Evolutionary conservation across 2,888 invertebrate genomes (phyloP), one percentile per base, ranked within the genome.

Genomic region (Dryomyza anilis): DNA sequence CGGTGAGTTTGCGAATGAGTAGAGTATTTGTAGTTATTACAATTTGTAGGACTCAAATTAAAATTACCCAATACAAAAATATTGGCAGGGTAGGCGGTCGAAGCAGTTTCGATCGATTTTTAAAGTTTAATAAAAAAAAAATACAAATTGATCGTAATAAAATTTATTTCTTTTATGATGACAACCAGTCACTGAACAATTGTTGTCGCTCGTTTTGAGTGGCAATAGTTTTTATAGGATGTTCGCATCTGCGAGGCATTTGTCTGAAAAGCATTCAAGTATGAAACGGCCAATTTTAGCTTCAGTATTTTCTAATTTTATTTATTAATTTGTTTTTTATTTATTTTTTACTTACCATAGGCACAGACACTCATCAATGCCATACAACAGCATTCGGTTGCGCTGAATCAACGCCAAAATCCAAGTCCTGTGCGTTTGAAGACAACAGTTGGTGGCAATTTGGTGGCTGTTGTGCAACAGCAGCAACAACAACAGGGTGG

Each of bases 401-500:
- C 84, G 72, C 86, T 84, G 70, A 86, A 84, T 75, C 87, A 84
- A 80, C 79, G 87, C 2, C 87, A 87, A 71, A 85, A 84, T 69
- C 82, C 86, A 4, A 88, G 87, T 76, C 89, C 88, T 65, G 88
- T 89, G 27, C 85, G 87, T 58, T 84, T 88, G 68, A 86, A 89
- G 78, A 85, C 87, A 23, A 84, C 79, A 59, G 81, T 80, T 62
- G 78, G 85, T 39, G 84, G 86, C 7, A 86, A 87, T 33, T 78
- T 87, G 27, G 84, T 89, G 8, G 86, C 88, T 4, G 88, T 89
- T 19, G 84, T 86, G 14, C 86, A 87, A 8, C 87, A 87, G 45
- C 73, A 77, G 64, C 70, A 72, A 63, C 72, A 74, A 45, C 70
- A 71, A 39, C 74, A 72, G 19, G n/a, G n/a, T 72, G 70, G 36